These are phyloP conservation scores for Carettochelys insculpta DNA, from an alignment of 2,113 vertebrate genomes.

Conservation along the genomic window DNA sequence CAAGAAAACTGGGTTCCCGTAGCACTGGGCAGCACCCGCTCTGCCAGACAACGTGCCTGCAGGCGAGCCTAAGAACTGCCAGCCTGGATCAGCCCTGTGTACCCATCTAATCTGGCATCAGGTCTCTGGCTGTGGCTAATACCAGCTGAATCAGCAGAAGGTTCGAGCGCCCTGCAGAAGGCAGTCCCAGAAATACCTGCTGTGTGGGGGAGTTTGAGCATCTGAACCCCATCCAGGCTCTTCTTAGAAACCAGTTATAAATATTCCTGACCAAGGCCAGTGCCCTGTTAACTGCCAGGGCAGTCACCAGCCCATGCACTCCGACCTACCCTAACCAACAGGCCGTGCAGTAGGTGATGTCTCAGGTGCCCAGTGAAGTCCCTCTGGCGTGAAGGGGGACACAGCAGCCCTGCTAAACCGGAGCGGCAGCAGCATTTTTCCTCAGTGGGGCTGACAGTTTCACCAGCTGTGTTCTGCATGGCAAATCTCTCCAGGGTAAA, in stretches of 20 bases:
- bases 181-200: not conserved
- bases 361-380: not conserved
- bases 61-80: not conserved
- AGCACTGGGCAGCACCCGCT: not conserved
- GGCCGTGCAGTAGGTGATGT: not conserved
- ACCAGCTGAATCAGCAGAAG: not conserved
- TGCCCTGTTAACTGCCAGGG: not conserved
- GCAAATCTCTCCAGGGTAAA: not conserved
- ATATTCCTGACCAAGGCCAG: not conserved
- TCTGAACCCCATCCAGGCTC: not conserved
- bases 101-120: not conserved
- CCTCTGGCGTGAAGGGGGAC: not conserved
- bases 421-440: not conserved
- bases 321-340: not conserved
- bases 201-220: not conserved
- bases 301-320: not conserved
- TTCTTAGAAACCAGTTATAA: not conserved
- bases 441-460: not conserved
- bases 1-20: not conserved
- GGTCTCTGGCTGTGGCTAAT: not conserved
- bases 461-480: not conserved
- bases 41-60: not conserved
- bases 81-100: not conserved
- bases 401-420: not conserved
- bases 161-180: not conserved